Conservation (phyloP, 2,797 vertebrate genomes). For the Sebastes vulpes region DNA sequence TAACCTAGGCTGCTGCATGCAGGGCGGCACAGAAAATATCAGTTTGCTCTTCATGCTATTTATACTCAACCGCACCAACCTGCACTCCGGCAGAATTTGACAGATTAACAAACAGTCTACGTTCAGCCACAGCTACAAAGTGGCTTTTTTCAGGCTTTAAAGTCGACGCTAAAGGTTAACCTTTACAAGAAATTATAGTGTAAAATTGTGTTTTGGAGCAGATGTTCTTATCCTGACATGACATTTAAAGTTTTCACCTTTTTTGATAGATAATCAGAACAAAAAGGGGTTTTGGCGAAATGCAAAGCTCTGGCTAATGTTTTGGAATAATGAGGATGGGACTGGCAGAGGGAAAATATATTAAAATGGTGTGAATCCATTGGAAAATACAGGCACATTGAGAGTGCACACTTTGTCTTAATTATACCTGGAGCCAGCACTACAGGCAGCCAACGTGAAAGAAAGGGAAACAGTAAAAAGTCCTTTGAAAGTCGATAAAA, state of each 20-base stretch:
- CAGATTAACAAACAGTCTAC: conserved; percentile 12
- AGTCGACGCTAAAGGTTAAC: not conserved
- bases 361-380: not conserved
- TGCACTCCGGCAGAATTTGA: conserved; percentile 10
- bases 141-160: conserved; percentile 14
- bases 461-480: conserved; percentile 32
- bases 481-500: conserved; percentile 65
- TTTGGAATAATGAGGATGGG: not conserved
- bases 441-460: not conserved
- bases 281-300: not conserved
- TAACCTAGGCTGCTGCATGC: conserved; percentile 22
- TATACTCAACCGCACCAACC: conserved; percentile 43
- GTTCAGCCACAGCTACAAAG: conserved; percentile 15
- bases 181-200: not conserved
- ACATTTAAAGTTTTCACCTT: not conserved
- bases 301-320: not conserved
- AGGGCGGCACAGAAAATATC: conserved; percentile 46
- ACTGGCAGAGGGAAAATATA: not conserved
- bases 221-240: not conserved
- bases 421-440: conserved; percentile 19
- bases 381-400: not conserved
- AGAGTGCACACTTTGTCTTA: conserved; percentile 6
- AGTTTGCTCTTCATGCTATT: conserved; percentile 56
- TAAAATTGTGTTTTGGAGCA: not conserved
- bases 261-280: not conserved